Evolutionary conservation across 1,140 invertebrate genomes (phyloP), one percentile per base, ranked within the genome.

Genomic region (Drosophila neocordata): DNA sequence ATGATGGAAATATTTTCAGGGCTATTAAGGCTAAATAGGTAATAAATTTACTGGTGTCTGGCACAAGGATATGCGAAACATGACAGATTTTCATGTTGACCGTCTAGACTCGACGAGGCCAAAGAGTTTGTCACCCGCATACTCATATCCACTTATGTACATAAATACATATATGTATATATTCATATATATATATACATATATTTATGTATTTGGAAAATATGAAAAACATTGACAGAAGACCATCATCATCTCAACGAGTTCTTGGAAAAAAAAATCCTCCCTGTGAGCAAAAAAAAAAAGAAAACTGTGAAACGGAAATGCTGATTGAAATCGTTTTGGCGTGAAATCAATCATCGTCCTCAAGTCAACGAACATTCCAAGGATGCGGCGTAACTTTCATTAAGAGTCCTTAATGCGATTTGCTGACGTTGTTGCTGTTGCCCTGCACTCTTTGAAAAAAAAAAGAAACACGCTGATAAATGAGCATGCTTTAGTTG

Each of bases 281-380:
- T 31, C 20, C 44, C 27, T 41, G 51, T 48, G 34, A 34, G 67
- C 60, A 34, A 53, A 68, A 59, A 41, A 66, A 48, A 60, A 74
- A 72, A 55, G 62, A 68, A 74, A 63, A 73, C 62, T 38, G 74
- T 60, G 72, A 64, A 87, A 74, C 79, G 84, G 79, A 89, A 90
- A 90, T 90, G 73, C 79, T 90, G 88, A 90, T 90, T 90, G 88
- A 90, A 90, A 90, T 88, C 88, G 77, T 74, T 90, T 90, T 75
- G 79, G 88, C 88, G 88, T 90, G 88, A 90, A 90, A 90, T 90
- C 88, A 90, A 90, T 90, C 88, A 90, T 90, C 79, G 82, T 65
- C 70, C 53, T 75, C 71, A 65, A 73, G 77, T 81, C 69, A 73
- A 76, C 79, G 69, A 6, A 31, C 4, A 79, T 84, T 67, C 70